Conservation (phyloP, 2,888 invertebrate genomes). For the Eucera pruinosa region DNA sequence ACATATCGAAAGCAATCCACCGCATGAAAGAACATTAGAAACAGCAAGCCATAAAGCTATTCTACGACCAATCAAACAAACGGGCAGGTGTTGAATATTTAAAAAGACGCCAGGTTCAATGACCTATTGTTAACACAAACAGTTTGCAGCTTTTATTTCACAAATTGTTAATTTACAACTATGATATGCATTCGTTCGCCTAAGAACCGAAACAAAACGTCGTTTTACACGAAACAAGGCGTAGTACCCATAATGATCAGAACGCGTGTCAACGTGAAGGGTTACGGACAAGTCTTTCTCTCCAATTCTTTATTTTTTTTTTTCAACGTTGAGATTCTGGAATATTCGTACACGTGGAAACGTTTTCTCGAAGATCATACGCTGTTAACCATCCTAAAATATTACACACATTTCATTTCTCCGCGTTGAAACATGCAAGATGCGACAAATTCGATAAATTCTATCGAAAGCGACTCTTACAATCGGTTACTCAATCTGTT, state of each 20-base stretch:
- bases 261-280: constrained; percentile 62
- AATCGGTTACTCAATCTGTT: background rate
- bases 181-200: constrained; percentile 95
- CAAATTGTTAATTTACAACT: constrained; percentile 95
- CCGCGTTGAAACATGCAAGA: constrained; percentile 25
- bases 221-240: constrained; percentile 68
- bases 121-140: constrained; percentile 82
- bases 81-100: constrained; percentile 19
- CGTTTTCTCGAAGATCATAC: constrained; percentile 26
- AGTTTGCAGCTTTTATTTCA: constrained; percentile 91
- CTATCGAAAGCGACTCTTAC: background rate
- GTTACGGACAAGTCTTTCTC: constrained; percentile 59
- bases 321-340: constrained; percentile 19
- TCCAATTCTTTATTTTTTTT: constrained; percentile 7
- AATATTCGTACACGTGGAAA: constrained; percentile 14
- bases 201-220: constrained; percentile 85
- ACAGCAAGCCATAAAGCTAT: constrained; percentile 10
- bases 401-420: background rate
- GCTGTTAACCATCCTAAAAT: constrained; percentile 21
- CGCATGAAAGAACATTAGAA: background rate
- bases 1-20: background rate
- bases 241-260: constrained; percentile 68
- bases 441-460: constrained; percentile 7
- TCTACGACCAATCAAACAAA: constrained; percentile 15
- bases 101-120: constrained; percentile 54